Percentiles rank a stretch among this genome's conserved stretches.
These are phyloP conservation scores for Caenorhabditis zanzibari DNA, from an alignment of 2,888 invertebrate genomes.

Conservation along the genomic window DNA sequence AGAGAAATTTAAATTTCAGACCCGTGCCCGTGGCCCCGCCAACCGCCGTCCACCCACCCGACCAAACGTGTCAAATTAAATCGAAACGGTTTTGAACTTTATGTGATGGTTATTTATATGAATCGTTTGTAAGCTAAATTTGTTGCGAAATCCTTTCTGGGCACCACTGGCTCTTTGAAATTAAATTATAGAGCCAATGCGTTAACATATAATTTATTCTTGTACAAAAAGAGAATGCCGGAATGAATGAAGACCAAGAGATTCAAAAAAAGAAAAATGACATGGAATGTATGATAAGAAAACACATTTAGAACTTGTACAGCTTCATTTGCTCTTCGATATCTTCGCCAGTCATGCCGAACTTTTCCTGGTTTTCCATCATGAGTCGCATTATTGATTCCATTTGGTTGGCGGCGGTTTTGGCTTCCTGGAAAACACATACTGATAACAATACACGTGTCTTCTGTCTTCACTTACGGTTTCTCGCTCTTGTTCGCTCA, in stretches of 20 bases:
- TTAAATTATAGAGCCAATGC: background rate
- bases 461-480: slow-evolving; percentile 71
- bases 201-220: background rate
- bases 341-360: slow-evolving; percentile 77
- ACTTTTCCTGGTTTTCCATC: slow-evolving; percentile 80
- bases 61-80: background rate
- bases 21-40: slow-evolving; percentile 28
- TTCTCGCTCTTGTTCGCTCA: slow-evolving; percentile 77
- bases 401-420: slow-evolving; percentile 76
- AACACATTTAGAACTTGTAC: slow-evolving; percentile 71
- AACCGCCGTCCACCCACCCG: slow-evolving; percentile 43
- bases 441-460: slow-evolving; percentile 14
- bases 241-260: slow-evolving; percentile 10
- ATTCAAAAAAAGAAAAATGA: slow-evolving; percentile 11
- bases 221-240: background rate
- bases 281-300: background rate
- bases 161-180: too few relatives aligned
- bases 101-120: background rate
- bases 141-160: too few relatives aligned
- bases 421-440: slow-evolving; percentile 70
- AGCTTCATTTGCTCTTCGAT: slow-evolving; percentile 80
- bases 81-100: background rate
- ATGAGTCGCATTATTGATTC: slow-evolving; percentile 79
- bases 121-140: too few relatives aligned
- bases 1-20: slow-evolving; percentile 20